Evolutionary conservation across 1,140 invertebrate genomes (phyloP).

Genomic region (Mya arenaria): DNA sequence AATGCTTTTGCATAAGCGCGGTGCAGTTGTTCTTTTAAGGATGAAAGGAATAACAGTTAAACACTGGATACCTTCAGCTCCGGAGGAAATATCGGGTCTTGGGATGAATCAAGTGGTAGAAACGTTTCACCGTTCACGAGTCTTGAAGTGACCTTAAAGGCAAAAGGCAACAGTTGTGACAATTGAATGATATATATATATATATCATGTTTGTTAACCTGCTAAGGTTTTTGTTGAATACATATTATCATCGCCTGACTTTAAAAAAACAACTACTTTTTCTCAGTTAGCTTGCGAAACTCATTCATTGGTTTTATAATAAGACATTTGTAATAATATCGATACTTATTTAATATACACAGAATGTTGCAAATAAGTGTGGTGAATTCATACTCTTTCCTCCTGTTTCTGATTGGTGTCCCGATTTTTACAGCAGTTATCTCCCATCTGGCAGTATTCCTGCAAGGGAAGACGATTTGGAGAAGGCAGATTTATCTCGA

Average conservation of each 20-base stretch:
- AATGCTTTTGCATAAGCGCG: too few relatives aligned
- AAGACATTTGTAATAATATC: background rate
- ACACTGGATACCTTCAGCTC: constrained; percentile 92
- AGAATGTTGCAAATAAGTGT: background rate
- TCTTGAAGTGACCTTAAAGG: background rate
- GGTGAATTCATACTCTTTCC: constrained; percentile 23
- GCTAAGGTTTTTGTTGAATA: background rate
- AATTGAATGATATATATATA: background rate
- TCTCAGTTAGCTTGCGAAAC: background rate
- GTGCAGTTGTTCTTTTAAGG: too few relatives aligned
- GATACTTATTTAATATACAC: background rate
- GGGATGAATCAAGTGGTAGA: constrained; percentile 87
- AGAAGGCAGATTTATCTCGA: too few relatives aligned
- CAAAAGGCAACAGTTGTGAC: background rate
- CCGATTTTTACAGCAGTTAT: constrained; percentile 73
- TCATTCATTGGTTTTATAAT: background rate
- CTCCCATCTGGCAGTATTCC: constrained; percentile 73
- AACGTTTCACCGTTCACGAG: constrained; percentile 35
- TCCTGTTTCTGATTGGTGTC: constrained; percentile 1
- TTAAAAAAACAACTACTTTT: background rate
- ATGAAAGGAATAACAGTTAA: too few relatives aligned
- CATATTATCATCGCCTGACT: background rate
- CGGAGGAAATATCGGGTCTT: constrained; percentile 97
- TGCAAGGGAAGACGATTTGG: constrained; percentile 34
- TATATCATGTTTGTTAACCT: background rate